Evolutionary conservation across 2,797 vertebrate species (phyloP).

Genomic region (Macroramphosus scolopax): DNA sequence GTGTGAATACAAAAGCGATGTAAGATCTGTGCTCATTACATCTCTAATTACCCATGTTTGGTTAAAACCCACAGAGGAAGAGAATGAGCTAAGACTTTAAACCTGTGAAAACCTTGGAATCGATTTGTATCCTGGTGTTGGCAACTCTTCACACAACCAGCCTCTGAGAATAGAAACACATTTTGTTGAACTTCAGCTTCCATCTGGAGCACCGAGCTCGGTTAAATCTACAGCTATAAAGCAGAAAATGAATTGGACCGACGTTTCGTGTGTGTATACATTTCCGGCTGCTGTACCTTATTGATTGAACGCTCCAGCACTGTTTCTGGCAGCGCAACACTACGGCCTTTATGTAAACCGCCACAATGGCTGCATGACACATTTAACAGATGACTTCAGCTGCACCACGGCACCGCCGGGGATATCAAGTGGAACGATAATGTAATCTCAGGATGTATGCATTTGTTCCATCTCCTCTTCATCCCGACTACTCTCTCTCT

Average conservation of each 20-base stretch:
- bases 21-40: slow-evolving; percentile 30
- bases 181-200: slow-evolving; percentile 6
- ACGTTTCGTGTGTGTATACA: slow-evolving; percentile 15
- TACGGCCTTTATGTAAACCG: slow-evolving; percentile 18
- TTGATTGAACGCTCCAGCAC: slow-evolving; percentile 26
- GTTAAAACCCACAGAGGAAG: slow-evolving; percentile 21
- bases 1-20: slow-evolving; percentile 25
- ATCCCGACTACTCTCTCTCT: slow-evolving; percentile 7
- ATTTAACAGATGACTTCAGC: slow-evolving; percentile 51
- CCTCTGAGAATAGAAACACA: slow-evolving; percentile 6
- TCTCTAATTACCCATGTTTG: slow-evolving; percentile 28
- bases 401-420: slow-evolving; percentile 28
- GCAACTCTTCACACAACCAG: not conserved
- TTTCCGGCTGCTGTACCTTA: slow-evolving; percentile 25
- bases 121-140: slow-evolving; percentile 7
- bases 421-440: slow-evolving; percentile 34
- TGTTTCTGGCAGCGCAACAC: slow-evolving; percentile 18
- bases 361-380: slow-evolving; percentile 40
- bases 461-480: slow-evolving; percentile 18
- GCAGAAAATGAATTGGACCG: slow-evolving; percentile 19
- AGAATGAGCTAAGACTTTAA: slow-evolving; percentile 10
- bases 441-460: slow-evolving; percentile 24
- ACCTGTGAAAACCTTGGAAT: slow-evolving; percentile 15
- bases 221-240: slow-evolving; percentile 14
- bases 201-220: not conserved